Evolutionary conservation across 1,140 invertebrate genomes (phyloP).

Genomic region (Nasonia longicornis): DNA sequence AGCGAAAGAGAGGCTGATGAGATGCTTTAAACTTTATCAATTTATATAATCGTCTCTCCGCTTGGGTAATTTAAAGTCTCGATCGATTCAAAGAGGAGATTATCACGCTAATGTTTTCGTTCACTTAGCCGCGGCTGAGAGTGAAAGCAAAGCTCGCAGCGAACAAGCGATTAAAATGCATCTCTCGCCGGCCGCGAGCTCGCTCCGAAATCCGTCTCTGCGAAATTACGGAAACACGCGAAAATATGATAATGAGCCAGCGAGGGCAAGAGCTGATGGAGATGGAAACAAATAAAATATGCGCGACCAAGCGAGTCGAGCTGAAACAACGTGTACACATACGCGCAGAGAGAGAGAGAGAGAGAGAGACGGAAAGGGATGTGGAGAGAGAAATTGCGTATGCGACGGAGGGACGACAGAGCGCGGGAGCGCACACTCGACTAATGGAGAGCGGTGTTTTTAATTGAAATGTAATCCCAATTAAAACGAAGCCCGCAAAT

Average conservation of each 20-base stretch:
- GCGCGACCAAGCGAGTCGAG: neutral
- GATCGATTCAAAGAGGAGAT: too few species aligned
- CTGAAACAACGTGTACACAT: neutral
- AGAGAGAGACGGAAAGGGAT: neutral
- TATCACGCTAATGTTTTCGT: too few species aligned
- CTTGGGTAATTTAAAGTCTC: too few species aligned
- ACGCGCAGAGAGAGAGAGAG: neutral
- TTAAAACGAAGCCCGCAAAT: conserved; percentile 55
- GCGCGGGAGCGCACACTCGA: neutral
- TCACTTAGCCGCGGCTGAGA: too few species aligned
- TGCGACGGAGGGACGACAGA: neutral
- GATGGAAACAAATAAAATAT: neutral
- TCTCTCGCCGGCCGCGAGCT: too few species aligned
- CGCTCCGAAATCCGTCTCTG: neutral
- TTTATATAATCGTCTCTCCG: neutral
- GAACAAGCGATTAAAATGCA: neutral
- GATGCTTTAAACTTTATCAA: neutral
- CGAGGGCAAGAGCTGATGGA: neutral
- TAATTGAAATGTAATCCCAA: conserved; percentile 60
- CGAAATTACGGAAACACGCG: neutral
- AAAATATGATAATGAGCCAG: conserved; percentile 17
- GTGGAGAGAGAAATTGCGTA: conserved; percentile 17
- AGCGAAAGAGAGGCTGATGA: neutral
- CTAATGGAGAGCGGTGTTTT: conserved; percentile 51
- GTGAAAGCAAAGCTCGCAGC: too few species aligned